Conservation (phyloP, 2,888 invertebrate species). For the Esperia sulphurella region DNA sequence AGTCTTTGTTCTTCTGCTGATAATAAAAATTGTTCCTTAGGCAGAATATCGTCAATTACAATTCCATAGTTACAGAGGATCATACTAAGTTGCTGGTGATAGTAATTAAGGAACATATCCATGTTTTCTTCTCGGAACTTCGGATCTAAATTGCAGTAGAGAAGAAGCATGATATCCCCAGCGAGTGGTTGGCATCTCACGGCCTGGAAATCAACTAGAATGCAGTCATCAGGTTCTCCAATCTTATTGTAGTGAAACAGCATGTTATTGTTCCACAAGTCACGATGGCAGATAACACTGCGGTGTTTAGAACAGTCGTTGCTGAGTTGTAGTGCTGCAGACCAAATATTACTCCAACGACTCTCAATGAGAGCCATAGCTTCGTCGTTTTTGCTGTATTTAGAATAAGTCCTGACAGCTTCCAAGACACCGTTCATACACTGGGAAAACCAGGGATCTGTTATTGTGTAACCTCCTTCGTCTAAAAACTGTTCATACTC, state of each 20-base stretch:
- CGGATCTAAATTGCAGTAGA: slow-evolving; percentile 75
- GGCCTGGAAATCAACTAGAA: slow-evolving; percentile 85
- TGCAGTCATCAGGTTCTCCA: slow-evolving; percentile 70
- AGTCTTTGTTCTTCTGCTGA: slow-evolving; percentile 70
- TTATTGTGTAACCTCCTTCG: slow-evolving; percentile 42
- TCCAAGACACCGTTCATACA: slow-evolving; percentile 57
- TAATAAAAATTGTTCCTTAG: slow-evolving; percentile 56
- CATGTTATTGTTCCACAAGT: slow-evolving; percentile 82
- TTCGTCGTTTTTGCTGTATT: slow-evolving; percentile 32
- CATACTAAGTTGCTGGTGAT: slow-evolving; percentile 69
- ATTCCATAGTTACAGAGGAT: slow-evolving; percentile 59
- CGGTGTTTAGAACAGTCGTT: slow-evolving; percentile 47
- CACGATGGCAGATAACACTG: slow-evolving; percentile 80
- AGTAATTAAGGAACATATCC: slow-evolving; percentile 70
- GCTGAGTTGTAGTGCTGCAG: slow-evolving; percentile 37
- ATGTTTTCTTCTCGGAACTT: slow-evolving; percentile 72
- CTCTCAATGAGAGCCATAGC: slow-evolving; percentile 36
- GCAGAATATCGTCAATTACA: slow-evolving; percentile 52
- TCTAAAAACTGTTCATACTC: slow-evolving; percentile 42
- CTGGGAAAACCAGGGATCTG: slow-evolving; percentile 51
- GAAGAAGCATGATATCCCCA: slow-evolving; percentile 79
- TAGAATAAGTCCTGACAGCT: slow-evolving; percentile 48
- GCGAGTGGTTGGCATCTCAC: slow-evolving; percentile 82
- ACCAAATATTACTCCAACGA: slow-evolving; percentile 51
- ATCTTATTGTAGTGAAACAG: slow-evolving; percentile 68